Percentiles rank a stretch among this genome's conserved stretches.
phyloP scores from a whole-genome alignment of 2,888 invertebrate genomes.

The Baccha elongata region DNA sequence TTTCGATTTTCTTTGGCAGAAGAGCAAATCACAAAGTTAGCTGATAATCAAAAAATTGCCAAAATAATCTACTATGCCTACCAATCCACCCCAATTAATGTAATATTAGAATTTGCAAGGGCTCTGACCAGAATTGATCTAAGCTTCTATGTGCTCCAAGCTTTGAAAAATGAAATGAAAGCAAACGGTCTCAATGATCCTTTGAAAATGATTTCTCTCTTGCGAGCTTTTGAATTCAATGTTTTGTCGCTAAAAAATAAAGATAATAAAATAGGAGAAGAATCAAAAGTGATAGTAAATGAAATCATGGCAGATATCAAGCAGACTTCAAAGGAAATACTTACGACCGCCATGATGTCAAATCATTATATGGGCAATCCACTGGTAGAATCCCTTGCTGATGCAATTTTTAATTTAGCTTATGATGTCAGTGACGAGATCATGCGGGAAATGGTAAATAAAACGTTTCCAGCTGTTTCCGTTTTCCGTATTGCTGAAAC shows the following conservation, averaged over 20 bases:
- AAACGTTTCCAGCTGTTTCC: neutral
- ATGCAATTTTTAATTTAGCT: neutral
- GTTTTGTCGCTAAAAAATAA: neutral
- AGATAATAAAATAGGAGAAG: neutral
- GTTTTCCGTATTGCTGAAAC: conserved; percentile 3
- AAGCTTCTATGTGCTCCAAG: conserved; percentile 6
- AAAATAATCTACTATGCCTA: conserved; percentile 24
- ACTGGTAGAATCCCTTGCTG: neutral
- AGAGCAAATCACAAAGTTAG: neutral
- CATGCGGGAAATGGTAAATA: conserved; percentile 19
- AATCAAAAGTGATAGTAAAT: neutral
- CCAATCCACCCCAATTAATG: neutral
- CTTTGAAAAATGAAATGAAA: conserved; percentile 31
- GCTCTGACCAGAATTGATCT: neutral
- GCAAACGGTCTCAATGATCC: conserved; percentile 29
- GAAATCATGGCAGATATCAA: conserved; percentile 2
- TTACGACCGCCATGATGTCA: neutral
- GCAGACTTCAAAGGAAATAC: neutral
- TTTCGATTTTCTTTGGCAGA: conserved; percentile 3
- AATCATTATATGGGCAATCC: neutral
- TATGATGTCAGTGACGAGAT: conserved; percentile 2
- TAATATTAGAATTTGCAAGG: conserved; percentile 19
- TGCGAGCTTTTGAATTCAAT: neutral
- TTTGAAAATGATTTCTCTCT: conserved; percentile 14
- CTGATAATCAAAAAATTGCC: neutral